Base-by-base conservation (phyloP, 2,797 vertebrate genomes). In the Synaphobranchus kaupii region DNA sequence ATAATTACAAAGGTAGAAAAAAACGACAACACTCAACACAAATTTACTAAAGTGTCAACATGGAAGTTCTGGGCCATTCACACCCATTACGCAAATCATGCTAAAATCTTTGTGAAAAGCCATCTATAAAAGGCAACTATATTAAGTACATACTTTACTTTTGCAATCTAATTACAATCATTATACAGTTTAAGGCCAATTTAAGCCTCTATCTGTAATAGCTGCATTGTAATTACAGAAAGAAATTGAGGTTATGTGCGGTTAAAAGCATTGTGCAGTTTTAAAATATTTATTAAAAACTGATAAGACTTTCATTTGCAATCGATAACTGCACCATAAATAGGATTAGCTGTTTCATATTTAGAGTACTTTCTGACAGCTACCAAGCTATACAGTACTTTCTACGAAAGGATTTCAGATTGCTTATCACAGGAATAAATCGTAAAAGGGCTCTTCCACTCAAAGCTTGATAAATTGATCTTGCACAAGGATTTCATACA, bases 391-490 rank as follows among this genome's bases (percentile, higher is more conserved):
- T 31, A 71, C 28, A 31, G n/a, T 71, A n/a, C n/a, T 9, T 31
- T 71, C 8, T 71, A 84, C 83, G 86, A 85, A 28, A 22, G 68
- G 88, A 82, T 82, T 73, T 56, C 83, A 89, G 84, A 88, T 88
- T 76, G 85, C 71, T 76, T 86, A 83, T 88, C 87, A 2, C 84
- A 91, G 89, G 83, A 89, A 89, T 54, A 88, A 84, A 86, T 88
- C 89, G 86, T 86, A 34, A 91, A 86, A 83, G 20, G 83, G 5
- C 12, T 81, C 68, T 80, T 84, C 66, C 86, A 56, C 58, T 80
- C 83, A 87, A 58, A 48, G 56, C 80, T 88, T 89, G 63, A 87
- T 83, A 47, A 85, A 86, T 86, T 80, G 71, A 66, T 63, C 84
- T 76, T 50, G 31, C 47, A 25, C 47, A 85, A 66, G 44, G 12